Evolutionary conservation across 2,113 vertebrate species (phyloP).

Genomic region (Eretmochelys imbricata): DNA sequence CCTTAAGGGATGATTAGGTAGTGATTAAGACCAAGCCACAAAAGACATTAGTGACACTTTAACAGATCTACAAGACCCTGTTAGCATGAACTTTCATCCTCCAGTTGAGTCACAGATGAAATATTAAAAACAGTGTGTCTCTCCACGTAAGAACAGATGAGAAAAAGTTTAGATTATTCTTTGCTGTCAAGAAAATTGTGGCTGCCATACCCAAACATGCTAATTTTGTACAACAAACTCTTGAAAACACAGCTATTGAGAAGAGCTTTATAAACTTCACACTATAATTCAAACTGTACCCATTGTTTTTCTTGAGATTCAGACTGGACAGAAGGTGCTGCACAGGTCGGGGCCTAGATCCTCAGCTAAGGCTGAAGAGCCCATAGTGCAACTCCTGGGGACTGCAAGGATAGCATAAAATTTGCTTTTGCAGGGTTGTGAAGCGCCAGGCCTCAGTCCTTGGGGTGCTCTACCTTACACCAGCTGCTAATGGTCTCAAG

Average conservation of each 20-base stretch:
- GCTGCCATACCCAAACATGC: neutral
- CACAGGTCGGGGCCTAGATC: neutral
- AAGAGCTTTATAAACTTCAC: neutral
- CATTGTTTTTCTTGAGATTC: neutral
- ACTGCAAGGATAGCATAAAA: neutral
- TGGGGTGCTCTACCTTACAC: neutral
- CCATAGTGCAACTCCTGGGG: rapidly evolving
- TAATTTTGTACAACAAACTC: neutral
- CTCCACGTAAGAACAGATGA: neutral
- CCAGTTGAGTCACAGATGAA: neutral
- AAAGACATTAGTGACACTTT: neutral
- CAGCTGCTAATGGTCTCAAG: neutral
- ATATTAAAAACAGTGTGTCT: neutral
- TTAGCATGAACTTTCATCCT: neutral
- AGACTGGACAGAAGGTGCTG: rapidly evolving
- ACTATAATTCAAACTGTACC: neutral
- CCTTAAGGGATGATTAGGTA: neutral
- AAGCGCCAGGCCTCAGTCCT: neutral
- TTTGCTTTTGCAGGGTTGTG: neutral
- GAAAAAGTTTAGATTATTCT: neutral
- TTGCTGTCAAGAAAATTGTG: neutral
- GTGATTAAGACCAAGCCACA: neutral
- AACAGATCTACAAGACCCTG: neutral
- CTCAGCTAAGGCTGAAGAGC: neutral
- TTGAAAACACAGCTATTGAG: neutral